Conservation (phyloP, 1,140 invertebrate species). For the Zaprionus vittiger region DNA sequence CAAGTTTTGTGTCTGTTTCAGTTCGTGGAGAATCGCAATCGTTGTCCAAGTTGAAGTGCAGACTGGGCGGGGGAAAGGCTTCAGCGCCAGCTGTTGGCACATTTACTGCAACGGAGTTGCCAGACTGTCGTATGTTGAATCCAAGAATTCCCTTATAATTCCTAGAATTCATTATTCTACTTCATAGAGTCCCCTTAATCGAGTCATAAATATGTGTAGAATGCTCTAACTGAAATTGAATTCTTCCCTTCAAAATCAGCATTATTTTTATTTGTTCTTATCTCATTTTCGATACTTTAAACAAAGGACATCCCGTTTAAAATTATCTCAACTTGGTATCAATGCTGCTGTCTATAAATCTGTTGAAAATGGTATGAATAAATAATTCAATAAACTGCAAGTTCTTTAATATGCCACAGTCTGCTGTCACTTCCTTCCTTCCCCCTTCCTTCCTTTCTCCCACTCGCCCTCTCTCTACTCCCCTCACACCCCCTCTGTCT, state of each 20-base stretch:
- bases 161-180: too few relatives aligned
- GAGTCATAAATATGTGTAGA: too few relatives aligned
- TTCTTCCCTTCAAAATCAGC: too few relatives aligned
- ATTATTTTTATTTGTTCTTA: too few relatives aligned
- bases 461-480: background rate
- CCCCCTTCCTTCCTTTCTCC: background rate
- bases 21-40: background rate
- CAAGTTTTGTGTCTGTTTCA: constrained; percentile 1
- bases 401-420: constrained; percentile 59
- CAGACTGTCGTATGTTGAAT: background rate
- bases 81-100: background rate
- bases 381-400: constrained; percentile 52
- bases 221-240: too few relatives aligned
- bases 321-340: background rate
- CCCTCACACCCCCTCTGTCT: background rate
- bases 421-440: constrained; percentile 12
- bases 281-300: too few relatives aligned
- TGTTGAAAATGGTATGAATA: constrained; percentile 6
- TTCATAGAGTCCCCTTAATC: too few relatives aligned
- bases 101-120: background rate
- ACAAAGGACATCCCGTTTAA: background rate
- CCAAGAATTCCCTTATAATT: too few relatives aligned
- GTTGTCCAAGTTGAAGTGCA: background rate
- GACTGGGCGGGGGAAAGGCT: too few relatives aligned
- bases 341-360: constrained; percentile 1